Conservation (phyloP, 2,888 invertebrate genomes). For the Sclerodermus sp. region DNA sequence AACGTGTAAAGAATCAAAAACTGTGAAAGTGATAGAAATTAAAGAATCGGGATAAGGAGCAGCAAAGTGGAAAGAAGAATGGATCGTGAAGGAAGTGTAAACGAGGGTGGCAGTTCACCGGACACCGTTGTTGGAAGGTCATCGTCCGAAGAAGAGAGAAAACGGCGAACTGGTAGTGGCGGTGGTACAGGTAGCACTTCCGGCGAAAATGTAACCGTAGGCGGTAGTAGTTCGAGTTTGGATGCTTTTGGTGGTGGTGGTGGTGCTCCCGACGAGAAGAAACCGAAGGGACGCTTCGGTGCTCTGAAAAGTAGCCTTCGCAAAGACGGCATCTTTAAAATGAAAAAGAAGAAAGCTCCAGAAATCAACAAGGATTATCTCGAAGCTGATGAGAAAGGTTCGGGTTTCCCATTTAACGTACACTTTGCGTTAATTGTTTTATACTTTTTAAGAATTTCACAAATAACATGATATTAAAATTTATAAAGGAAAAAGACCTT, state of each 20-base stretch:
- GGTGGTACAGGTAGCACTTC: constrained; percentile 19
- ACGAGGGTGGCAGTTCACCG: constrained; percentile 44
- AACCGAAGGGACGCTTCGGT: constrained; percentile 42
- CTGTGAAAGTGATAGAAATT: no score
- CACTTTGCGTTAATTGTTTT: no score
- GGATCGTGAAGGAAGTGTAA: constrained; percentile 41
- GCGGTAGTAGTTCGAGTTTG: constrained; percentile 46
- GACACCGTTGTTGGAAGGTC: constrained; percentile 45
- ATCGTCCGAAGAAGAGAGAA: constrained; percentile 43
- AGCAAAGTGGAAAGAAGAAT: constrained; percentile 21
- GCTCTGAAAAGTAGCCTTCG: constrained; percentile 43
- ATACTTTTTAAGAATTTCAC: no score
- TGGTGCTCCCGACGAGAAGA: constrained; percentile 21
- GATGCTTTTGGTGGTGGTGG: constrained; percentile 36
- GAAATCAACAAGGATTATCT: constrained; percentile 19
- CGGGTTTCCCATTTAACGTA: no score
- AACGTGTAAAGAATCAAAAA: no score
- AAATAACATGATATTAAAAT: no score
- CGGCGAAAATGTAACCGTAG: constrained; percentile 36
- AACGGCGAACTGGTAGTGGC: constrained; percentile 13
- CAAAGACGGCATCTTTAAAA: constrained; percentile 45
- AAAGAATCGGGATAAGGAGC: not conserved
- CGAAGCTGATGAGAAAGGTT: constrained; percentile 27
- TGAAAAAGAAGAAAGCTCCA: constrained; percentile 34
- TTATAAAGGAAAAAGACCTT: no score